phyloP scores from a whole-genome alignment of 2,797 vertebrate genomes.

The Eupleurogrammus muticus region DNA sequence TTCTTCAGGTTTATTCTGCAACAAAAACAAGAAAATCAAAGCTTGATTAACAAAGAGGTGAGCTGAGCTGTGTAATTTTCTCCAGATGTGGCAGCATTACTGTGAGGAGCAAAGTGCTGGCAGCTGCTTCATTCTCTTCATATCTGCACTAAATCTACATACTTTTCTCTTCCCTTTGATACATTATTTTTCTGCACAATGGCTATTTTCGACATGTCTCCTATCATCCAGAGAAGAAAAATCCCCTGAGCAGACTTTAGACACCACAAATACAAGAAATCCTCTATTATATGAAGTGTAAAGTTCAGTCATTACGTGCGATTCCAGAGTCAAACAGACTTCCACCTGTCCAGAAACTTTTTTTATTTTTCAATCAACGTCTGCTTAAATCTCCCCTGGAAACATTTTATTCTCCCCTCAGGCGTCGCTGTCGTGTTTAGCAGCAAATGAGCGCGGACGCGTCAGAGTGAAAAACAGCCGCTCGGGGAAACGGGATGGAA shows the following conservation, averaged over 20 bases:
- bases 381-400: slow-evolving; percentile 21
- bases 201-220: neutral
- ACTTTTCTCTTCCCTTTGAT: slow-evolving; percentile 3
- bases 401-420: neutral
- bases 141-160: slow-evolving; percentile 13
- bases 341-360: neutral
- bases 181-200: neutral
- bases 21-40: neutral
- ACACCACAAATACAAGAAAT: slow-evolving; percentile 5
- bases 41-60: slow-evolving; percentile 18
- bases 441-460: slow-evolving; percentile 41
- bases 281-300: slow-evolving; percentile 15
- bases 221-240: neutral
- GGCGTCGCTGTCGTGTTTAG: neutral
- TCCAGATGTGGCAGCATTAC: slow-evolving; percentile 37
- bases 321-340: neutral
- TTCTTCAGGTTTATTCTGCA: neutral
- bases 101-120: slow-evolving; percentile 21
- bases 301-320: neutral
- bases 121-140: neutral
- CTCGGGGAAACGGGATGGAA: neutral
- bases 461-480: slow-evolving; percentile 6
- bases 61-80: slow-evolving; percentile 26
- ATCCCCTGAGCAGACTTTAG: neutral
- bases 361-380: neutral